phyloP scores from a whole-genome alignment of 92 coral and sea anemone species.

The Isaurus tuberculatus region DNA sequence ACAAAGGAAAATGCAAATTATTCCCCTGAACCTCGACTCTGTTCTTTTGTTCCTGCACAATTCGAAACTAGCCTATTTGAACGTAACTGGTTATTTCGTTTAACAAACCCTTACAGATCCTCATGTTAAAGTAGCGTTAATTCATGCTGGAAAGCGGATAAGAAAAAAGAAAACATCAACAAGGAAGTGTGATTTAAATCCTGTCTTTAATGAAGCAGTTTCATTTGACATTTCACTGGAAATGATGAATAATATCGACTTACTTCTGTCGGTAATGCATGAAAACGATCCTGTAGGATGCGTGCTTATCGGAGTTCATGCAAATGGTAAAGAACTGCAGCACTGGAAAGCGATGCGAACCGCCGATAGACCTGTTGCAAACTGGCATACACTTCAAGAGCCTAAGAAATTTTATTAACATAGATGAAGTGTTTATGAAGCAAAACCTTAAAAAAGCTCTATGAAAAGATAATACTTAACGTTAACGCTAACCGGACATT shows the following conservation, averaged over 20 bases:
- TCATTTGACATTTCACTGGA: constrained; percentile 86
- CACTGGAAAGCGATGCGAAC: constrained; percentile 87
- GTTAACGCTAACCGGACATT: too few relatives aligned
- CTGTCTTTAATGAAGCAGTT: constrained; percentile 92
- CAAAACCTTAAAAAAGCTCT: background rate
- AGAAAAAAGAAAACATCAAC: constrained; percentile 90
- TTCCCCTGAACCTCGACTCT: too few relatives aligned
- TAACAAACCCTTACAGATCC: constrained; percentile 62
- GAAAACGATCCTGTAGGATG: constrained; percentile 89
- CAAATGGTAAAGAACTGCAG: constrained; percentile 73
- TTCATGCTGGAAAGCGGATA: constrained; percentile 81
- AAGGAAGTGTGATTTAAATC: constrained; percentile 82
- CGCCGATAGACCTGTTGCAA: constrained; percentile 84
- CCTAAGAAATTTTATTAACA: constrained; percentile 80
- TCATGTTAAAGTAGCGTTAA: constrained; percentile 80
- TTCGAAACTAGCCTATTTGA: too few relatives aligned
- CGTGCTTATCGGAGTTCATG: constrained; percentile 81
- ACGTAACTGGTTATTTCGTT: background rate
- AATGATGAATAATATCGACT: constrained; percentile 72
- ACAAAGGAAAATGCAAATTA: too few relatives aligned
- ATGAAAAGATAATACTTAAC: background rate
- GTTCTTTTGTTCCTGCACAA: too few relatives aligned
- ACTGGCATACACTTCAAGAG: constrained; percentile 88
- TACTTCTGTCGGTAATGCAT: constrained; percentile 91
- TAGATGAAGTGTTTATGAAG: background rate